Base-by-base conservation (phyloP, 2,797 vertebrate species). In the Periophthalmus magnuspinnatus region DNA sequence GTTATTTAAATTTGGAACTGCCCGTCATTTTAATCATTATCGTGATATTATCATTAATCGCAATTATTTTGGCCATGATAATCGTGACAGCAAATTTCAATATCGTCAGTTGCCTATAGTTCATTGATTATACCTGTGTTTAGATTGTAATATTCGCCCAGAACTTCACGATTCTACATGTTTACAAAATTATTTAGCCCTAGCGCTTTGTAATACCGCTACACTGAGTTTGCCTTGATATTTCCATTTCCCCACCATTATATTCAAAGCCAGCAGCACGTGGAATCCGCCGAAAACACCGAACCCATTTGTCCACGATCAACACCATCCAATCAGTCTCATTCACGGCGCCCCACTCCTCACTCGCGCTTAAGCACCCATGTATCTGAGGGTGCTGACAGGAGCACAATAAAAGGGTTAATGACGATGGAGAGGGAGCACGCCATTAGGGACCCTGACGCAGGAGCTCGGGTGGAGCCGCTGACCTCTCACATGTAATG, bases 321-420 rank as follows among this genome's bases (percentile, higher is more conserved):
- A 45, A 22, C 36, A 45, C 9, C 61, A 5, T 6, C 21, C 36
- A 60, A 60, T 33, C 79, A 59, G 17, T 59, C 32, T 48, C 70
- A 2, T 80, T 81, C 58, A 67, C 68, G 70, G 59, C 63, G 28
- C 28, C 36, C 59, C 41, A 16, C 70, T 65, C 19, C 71, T 70
- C 50, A 22, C 61, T 54, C 66, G 62, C 5, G 4, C 68, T 24
- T 58, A 24, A 3, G 3, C 70, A 47, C 55, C 71, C 78, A 84
- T 86, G 78, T 67, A 83, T 88, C 86, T 82, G 66, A 77, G 72
- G 86, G 82, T 73, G 77, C 81, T 84, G 90, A 87, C 88, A 89
- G 85, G 83, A 83, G 83, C 88, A 87, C 86, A 89, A 91, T 93
- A 86, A 92, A n/a, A 90, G 92, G 91, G 93, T 93, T 93, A 94